Evolutionary conservation across 2,113 vertebrate species (phyloP).

Genomic region (Albula glossodonta): DNA sequence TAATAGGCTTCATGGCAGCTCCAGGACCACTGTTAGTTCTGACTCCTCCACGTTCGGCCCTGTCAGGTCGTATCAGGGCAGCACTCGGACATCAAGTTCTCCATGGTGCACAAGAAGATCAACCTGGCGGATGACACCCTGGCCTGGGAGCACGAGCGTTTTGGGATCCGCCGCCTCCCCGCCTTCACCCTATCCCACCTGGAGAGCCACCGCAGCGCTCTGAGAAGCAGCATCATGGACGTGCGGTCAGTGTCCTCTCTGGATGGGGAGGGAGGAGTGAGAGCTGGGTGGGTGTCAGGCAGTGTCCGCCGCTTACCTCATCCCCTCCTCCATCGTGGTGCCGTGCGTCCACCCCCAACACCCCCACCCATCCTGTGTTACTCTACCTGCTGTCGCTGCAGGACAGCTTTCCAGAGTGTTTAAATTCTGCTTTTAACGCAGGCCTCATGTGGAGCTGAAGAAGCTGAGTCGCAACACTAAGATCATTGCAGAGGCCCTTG

Average conservation of each 20-base stretch:
- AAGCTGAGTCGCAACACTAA: slow-evolving; percentile 89
- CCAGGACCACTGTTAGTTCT: not conserved
- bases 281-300: slow-evolving; percentile 69
- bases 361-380: no score
- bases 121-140: slow-evolving; percentile 95
- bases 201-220: slow-evolving; percentile 86
- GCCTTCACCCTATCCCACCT: slow-evolving; percentile 94
- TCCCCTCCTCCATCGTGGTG: not conserved
- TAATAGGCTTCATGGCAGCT: no score
- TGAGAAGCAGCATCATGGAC: slow-evolving; percentile 95
- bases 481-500: slow-evolving; percentile 88
- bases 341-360: not conserved
- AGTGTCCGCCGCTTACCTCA: not conserved
- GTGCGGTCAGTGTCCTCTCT: slow-evolving; percentile 80
- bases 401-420: not conserved
- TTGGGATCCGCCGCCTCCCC: slow-evolving; percentile 91
- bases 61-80: slow-evolving; percentile 80
- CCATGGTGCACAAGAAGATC: slow-evolving; percentile 99
- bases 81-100: slow-evolving; percentile 89
- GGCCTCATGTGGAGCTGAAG: slow-evolving; percentile 84
- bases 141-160: slow-evolving; percentile 97
- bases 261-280: slow-evolving; percentile 70
- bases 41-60: not conserved
- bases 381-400: not conserved
- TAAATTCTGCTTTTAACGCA: slow-evolving; percentile 49